phyloP scores from a whole-genome alignment of 2,888 invertebrate species.

The Catotricha subobsoleta region DNA sequence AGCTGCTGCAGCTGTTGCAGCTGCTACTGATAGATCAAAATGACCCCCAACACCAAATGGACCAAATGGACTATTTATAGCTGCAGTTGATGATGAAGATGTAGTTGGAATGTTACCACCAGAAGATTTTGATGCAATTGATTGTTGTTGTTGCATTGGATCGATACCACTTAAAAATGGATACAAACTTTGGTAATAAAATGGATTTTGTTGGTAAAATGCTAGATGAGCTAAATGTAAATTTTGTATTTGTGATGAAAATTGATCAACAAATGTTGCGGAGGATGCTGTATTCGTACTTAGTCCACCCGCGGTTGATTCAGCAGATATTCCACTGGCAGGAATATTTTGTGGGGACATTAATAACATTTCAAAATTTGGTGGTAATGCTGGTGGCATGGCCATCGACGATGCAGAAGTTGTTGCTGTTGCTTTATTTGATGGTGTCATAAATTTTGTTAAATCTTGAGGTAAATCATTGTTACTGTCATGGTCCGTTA shows the following conservation, averaged over 20 bases:
- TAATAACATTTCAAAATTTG: too few relatives aligned
- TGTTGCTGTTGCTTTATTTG: neutral
- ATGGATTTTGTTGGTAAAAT: constrained; percentile 16
- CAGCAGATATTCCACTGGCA: too few relatives aligned
- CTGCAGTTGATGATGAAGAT: neutral
- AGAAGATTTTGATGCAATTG: neutral
- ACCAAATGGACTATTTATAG: constrained; percentile 4
- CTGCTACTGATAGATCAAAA: neutral
- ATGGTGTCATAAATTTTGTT: neutral
- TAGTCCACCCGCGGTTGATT: too few relatives aligned
- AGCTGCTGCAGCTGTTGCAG: neutral
- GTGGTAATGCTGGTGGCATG: too few relatives aligned
- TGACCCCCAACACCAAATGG: neutral
- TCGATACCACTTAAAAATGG: constrained; percentile 11
- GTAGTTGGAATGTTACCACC: neutral
- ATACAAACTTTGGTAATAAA: constrained; percentile 15
- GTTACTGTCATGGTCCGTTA: too few relatives aligned
- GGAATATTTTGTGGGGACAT: too few relatives aligned
- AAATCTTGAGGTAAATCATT: neutral
- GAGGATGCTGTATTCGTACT: too few relatives aligned
- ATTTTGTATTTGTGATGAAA: constrained; percentile 13
- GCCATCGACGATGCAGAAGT: neutral
- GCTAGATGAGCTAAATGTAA: constrained; percentile 15
- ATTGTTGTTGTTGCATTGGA: constrained; percentile 6
- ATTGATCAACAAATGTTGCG: neutral